Evolutionary conservation across 2,888 invertebrate species (phyloP).

Genomic region (Gymnocheta viridis): DNA sequence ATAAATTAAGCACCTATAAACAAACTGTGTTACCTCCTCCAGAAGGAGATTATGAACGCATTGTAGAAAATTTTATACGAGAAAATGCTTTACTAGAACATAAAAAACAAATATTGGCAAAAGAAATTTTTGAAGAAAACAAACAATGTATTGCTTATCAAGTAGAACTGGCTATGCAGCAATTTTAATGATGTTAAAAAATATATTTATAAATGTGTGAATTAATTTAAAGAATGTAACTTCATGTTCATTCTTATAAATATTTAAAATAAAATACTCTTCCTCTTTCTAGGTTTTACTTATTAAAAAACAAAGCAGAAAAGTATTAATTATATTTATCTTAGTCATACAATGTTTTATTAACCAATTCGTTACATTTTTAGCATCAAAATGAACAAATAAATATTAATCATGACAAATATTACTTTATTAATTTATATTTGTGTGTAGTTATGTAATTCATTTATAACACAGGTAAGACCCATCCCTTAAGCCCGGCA

Average conservation of each 20-base stretch:
- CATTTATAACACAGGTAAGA: no score
- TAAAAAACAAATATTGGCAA: conserved; percentile 86
- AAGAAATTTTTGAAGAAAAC: conserved; percentile 88
- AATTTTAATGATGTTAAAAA: conserved; percentile 72
- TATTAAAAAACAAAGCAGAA: neutral
- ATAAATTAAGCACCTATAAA: conserved; percentile 8
- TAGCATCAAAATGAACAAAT: conserved; percentile 19
- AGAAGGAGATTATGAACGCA: conserved; percentile 82
- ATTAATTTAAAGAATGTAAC: no score
- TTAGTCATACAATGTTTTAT: neutral
- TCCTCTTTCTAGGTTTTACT: neutral
- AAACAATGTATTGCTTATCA: conserved; percentile 88
- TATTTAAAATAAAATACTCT: conserved; percentile 32
- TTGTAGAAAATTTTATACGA: conserved; percentile 83
- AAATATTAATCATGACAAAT: neutral
- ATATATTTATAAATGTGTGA: no score
- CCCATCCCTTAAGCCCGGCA: no score
- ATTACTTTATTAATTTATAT: no score
- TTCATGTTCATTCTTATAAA: neutral
- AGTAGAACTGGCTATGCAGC: conserved; percentile 84
- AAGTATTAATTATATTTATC: conserved; percentile 26
- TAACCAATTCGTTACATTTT: neutral
- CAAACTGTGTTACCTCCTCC: conserved; percentile 6
- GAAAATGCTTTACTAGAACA: conserved; percentile 87
- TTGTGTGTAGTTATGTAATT: no score